These are phyloP conservation scores for Chloromyia formosa DNA, from an alignment of 2,888 invertebrate genomes.

Conservation along the genomic window DNA sequence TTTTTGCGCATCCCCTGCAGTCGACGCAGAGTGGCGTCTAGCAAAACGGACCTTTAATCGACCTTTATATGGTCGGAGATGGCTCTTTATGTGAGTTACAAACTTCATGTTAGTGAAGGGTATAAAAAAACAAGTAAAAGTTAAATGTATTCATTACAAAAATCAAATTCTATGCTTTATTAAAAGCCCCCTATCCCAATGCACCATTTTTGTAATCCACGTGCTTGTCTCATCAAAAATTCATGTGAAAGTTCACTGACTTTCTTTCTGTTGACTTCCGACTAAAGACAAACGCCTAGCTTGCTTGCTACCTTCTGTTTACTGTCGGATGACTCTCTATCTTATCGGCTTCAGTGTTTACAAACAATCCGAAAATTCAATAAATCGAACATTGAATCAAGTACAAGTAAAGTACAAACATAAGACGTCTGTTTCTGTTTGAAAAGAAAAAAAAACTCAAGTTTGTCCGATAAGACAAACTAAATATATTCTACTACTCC, in stretches of 20 bases:
- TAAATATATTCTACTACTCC: background rate
- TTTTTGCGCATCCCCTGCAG: no score
- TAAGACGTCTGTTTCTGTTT: background rate
- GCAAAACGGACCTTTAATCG: no score
- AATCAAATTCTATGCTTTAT: no score
- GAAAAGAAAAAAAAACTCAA: background rate
- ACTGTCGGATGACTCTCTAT: constrained; percentile 12
- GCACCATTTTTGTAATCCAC: background rate
- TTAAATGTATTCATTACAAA: no score
- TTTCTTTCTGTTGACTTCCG: background rate
- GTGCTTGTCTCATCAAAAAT: background rate
- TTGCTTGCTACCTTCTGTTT: constrained; percentile 27
- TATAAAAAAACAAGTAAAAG: no score
- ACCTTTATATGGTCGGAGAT: no score
- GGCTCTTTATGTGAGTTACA: no score
- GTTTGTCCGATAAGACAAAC: constrained; percentile 21
- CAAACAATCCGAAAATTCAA: constrained; percentile 37
- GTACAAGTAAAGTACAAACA: background rate
- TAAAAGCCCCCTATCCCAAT: no score
- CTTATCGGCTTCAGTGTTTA: constrained; percentile 32
- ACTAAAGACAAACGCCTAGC: constrained; percentile 11
- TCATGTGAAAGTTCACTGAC: constrained; percentile 29
- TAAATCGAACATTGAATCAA: constrained; percentile 26
- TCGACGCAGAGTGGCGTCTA: no score
- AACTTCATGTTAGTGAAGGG: no score